phyloP scores from a whole-genome alignment of 1,140 invertebrate genomes.

The Scaptodrosophila lebanonensis region DNA sequence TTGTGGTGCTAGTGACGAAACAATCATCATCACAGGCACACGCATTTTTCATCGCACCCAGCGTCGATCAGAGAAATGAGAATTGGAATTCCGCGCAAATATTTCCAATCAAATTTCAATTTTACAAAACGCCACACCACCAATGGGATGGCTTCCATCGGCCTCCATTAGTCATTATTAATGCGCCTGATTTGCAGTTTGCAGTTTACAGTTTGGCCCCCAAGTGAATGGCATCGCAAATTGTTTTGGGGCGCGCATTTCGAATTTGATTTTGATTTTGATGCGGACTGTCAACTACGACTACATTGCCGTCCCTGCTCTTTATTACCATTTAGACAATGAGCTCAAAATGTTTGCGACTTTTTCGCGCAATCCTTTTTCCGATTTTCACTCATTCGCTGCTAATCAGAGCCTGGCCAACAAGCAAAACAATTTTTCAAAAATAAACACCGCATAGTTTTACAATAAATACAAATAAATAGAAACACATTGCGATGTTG shows the following conservation, averaged over 20 bases:
- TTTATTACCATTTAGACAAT: too few relatives aligned
- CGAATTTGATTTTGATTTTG: conserved; percentile 58
- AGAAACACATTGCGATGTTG: too few relatives aligned
- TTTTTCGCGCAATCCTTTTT: too few relatives aligned
- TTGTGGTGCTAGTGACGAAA: conserved; percentile 38
- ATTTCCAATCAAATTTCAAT: conserved; percentile 69
- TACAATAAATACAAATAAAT: too few relatives aligned
- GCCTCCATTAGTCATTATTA: conserved; percentile 56
- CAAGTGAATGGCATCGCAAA: conserved; percentile 24
- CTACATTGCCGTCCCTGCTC: too few relatives aligned
- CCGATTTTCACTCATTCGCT: too few relatives aligned
- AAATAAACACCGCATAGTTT: too few relatives aligned
- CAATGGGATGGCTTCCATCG: background rate
- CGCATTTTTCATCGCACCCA: conserved; percentile 3
- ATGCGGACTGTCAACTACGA: too few relatives aligned
- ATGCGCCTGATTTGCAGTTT: conserved; percentile 63
- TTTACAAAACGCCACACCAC: conserved; percentile 48
- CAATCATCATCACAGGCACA: conserved; percentile 33
- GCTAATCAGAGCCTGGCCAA: too few relatives aligned
- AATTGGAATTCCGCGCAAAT: conserved; percentile 67
- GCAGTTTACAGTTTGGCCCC: conserved; percentile 12
- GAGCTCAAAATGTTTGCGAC: too few relatives aligned
- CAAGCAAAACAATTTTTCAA: too few relatives aligned
- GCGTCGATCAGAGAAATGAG: conserved; percentile 65
- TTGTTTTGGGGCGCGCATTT: conserved; percentile 9